Evolutionary conservation across 2,888 invertebrate species (phyloP), one percentile per base, ranked within the genome.

Genomic region (Xanthorhoe spadicearia): DNA sequence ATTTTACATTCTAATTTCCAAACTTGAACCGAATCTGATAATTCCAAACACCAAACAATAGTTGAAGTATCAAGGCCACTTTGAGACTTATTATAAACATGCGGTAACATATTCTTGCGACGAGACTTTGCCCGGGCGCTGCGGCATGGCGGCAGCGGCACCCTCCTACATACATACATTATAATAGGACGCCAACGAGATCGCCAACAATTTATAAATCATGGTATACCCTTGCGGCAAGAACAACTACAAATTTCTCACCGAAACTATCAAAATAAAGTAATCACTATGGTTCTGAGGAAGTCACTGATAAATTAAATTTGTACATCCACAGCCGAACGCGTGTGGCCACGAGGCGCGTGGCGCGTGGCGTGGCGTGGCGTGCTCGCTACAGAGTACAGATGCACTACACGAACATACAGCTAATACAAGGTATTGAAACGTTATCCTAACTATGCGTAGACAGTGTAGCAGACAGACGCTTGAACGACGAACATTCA

Each of bases 31-130:
- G 83, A 92, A 89, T 84, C 86, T 76, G 87, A 87, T 86, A 88
- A 86, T 90, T 86, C 89, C 87, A 87, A 82, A 89, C 85, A 86
- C 86, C 87, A 91, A 91, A 90, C 82, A 89, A 90, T 87, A 89
- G 84, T 70, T 86, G 89, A 91, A 92, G 91, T 92, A 91, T 91
- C 92, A 92, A 93, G 92, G 92, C 92, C 92, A 93, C 92, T 90
- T 91, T 87, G 88, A 91, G 91, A 92, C 92, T 92, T 91, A 91
- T 85, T 85, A 82, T 88, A 83, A 86, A 86, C 84, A 85, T 83
- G 84, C 83, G 78, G 83, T 83, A 85, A 82, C 86, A 83, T 83
- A 84, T 84, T 80, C 59, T 78, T 84, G 89, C 89, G 90, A 87
- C 88, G 87, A 84, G 83, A 83, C 84, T 71, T 79, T 77, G 78